Conservation (phyloP, 1,140 invertebrate species). For the Zaprionus taronus region DNA sequence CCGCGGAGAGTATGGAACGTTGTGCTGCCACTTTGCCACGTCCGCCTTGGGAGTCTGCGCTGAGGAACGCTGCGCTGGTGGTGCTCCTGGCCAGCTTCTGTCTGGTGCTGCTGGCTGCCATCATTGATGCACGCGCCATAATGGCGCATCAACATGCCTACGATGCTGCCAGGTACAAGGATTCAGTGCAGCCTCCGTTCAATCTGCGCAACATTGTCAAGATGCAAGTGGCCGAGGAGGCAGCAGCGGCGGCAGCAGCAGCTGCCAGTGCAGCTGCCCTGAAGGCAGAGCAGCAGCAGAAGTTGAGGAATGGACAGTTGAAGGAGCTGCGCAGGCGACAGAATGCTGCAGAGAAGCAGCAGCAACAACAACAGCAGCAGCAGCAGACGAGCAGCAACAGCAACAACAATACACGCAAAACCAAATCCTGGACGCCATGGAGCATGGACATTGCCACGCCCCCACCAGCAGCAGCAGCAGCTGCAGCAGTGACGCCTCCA, state of each 20-base stretch:
- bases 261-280: slow-evolving; percentile 23
- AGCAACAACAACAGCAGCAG: neutral
- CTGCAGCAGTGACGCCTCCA: neutral
- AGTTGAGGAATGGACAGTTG: slow-evolving; percentile 31
- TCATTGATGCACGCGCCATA: slow-evolving; percentile 91
- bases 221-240: slow-evolving; percentile 57
- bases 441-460: slow-evolving; percentile 50
- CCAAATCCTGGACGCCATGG: slow-evolving; percentile 67
- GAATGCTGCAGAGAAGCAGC: neutral
- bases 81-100: slow-evolving; percentile 88
- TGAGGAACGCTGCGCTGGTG: slow-evolving; percentile 89
- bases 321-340: slow-evolving; percentile 60
- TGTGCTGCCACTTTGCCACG: slow-evolving; percentile 91
- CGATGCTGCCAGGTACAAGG: slow-evolving; percentile 85
- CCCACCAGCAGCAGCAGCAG: slow-evolving; percentile 7
- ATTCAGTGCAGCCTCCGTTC: slow-evolving; percentile 86
- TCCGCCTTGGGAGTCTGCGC: slow-evolving; percentile 91
- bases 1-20: slow-evolving; percentile 89
- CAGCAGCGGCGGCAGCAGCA: slow-evolving; percentile 37
- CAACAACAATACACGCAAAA: slow-evolving; percentile 26
- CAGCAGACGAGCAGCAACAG: neutral
- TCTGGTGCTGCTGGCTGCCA: slow-evolving; percentile 88
- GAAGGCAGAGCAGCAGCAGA: slow-evolving; percentile 40
- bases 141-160: slow-evolving; percentile 86
- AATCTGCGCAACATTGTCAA: slow-evolving; percentile 86